Base-by-base conservation (phyloP, 37 sponge, comb jelly and placozoan genomes). In the Agelas oroides region DNA sequence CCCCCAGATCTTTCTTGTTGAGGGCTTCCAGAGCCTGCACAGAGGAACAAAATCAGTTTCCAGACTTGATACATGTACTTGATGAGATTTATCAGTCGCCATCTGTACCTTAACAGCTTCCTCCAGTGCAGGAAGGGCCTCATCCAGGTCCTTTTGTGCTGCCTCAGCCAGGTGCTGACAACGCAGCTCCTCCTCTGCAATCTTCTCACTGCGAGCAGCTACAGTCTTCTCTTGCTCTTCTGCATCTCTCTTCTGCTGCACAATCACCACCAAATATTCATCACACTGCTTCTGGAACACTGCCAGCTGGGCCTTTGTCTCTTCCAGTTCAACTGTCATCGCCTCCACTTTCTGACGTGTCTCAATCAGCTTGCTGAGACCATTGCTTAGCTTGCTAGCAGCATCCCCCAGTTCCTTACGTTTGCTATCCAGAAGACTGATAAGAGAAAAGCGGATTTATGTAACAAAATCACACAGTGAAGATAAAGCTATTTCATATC, bases 281-380 rank as follows among this genome's bases (percentile, higher is more conserved):
- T 99, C 99, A 41, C 99, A 99, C 78, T 99, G 85, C 84, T 99
- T 99, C 92, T 99, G 99, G 84, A 91, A 99, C 77, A 88, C 72
- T 41, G 93, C 94, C 38, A 99, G 97, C 61, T 97, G 95, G 21
- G 81, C 84, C 56, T 95, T 92, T 1, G 95, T 83, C 77, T 91
- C 96, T 61, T 97, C 95, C 81, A 99, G 86, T 68, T 99, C 99
- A 27, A 95, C 78, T 0, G 94, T 88, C 99, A 99, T 99, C 24
- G 86, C 91, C 64, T 99, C 95, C 23, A 99, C 99, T 53, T 99
- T 99, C 59, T 87, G 76, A 78, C 95, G 87, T 0, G 99, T 99
- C 36, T 99, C 99, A 30, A 94, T 88, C 59, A 99, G 81, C 77
- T 99, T 99, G 71, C 67, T 73, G 36, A 99, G 84, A 14, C 99